Base-by-base conservation (phyloP, 2,113 vertebrate genomes). In the Erythrocercus mccallii region DNA sequence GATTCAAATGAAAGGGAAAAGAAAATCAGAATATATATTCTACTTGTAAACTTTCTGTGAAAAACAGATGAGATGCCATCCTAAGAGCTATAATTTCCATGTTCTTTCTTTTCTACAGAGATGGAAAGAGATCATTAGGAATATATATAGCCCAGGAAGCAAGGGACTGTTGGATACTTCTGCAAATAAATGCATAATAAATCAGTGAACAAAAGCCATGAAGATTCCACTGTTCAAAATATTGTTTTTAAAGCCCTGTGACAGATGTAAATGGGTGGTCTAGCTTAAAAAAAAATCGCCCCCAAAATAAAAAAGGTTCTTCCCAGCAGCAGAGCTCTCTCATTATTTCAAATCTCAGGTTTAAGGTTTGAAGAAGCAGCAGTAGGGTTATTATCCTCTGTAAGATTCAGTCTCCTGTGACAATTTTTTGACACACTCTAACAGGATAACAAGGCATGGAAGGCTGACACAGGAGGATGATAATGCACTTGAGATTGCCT, bases 371-470 rank as follows among this genome's bases (percentile, higher is more conserved):
- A 70, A 92, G 84, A 76, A 94, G 83, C 81, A 94, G 95, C 83
- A 95, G 70, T 54, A 65, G 88, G 86, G 74, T 97, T 98, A 97
- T 97, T 97, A 97, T 97, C 80, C 83, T 96, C 92, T 87, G 68
- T 90, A 92, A 96, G 91, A 97, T 15, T 54, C 79, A 91, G 79
- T 97, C 79, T 97, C 82, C 71, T 90, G 82, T 97, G 96, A 98
- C 96, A 96, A 86, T 84, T 97, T 96, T 97, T 96, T 98, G 97
- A 98, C 97, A 97, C 97, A 97, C 93, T 97, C 90, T 33, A 44
- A 96, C 86, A 96, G 90, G 95, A 96, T 97, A 98, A 98, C 96
- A 96, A 98, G 94, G 95, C 96, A 60, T 82, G 68, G 77, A 84
- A 86, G 65, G 97, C 71, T 94, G 87, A 96, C 96, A 95, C 79